Conservation (phyloP, 2,888 invertebrate genomes). For the Ramazzottius varieornatus region DNA sequence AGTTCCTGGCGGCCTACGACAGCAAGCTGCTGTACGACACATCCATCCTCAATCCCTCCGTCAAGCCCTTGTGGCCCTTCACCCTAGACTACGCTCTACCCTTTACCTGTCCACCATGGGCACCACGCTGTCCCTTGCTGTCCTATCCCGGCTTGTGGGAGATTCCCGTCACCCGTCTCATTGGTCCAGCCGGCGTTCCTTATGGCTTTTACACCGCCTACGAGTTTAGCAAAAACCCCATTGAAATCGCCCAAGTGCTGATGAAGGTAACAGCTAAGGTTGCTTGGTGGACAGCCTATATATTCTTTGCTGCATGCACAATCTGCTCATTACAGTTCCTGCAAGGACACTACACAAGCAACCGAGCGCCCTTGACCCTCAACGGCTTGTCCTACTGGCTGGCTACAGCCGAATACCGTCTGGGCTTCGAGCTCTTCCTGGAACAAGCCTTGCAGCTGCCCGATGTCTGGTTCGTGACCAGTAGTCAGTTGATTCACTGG, state of each 20-base stretch:
- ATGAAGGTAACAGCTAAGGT: constrained; percentile 3
- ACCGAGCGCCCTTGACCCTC: constrained; percentile 4
- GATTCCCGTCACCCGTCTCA: background rate
- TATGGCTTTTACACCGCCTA: background rate
- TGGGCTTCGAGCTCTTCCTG: background rate
- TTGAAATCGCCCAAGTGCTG: background rate
- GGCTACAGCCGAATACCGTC: background rate
- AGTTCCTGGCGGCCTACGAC: background rate
- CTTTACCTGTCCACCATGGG: background rate
- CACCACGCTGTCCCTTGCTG: constrained; percentile 3
- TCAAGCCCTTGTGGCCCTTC: constrained; percentile 1
- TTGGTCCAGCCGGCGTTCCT: background rate
- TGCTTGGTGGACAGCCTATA: too few species aligned
- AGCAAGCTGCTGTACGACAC: background rate
- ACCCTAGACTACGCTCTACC: constrained; percentile 2
- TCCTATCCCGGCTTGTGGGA: constrained; percentile 5
- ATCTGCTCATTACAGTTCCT: background rate
- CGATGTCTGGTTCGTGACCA: background rate
- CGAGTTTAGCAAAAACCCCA: background rate
- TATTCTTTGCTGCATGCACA: too few species aligned
- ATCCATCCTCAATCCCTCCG: background rate
- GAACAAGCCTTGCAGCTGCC: background rate
- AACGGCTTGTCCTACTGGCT: constrained; percentile 3
- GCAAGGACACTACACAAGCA: background rate
- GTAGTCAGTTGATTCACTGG: background rate